Evolutionary conservation across 2,888 invertebrate genomes (phyloP).

Genomic region (Drosophila atripex): DNA sequence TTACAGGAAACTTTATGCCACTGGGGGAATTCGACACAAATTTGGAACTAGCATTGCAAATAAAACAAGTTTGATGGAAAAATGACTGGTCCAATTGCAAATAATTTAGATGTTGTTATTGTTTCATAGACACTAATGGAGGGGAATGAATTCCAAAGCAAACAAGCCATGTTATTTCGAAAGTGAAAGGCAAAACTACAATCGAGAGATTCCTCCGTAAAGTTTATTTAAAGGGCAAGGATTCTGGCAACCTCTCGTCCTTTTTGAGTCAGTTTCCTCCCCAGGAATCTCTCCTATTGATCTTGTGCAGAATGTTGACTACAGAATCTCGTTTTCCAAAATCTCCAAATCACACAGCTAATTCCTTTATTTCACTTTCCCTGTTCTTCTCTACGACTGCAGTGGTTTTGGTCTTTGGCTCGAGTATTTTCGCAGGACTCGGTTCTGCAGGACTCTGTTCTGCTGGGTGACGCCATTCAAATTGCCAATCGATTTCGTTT

Average conservation of each 20-base stretch:
- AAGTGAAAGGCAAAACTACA: neutral
- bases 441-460: slow-evolving; percentile 14
- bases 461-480: slow-evolving; percentile 54
- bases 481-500: slow-evolving; percentile 67
- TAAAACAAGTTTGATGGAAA: slow-evolving; percentile 8
- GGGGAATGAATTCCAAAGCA: slow-evolving; percentile 6
- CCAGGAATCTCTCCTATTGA: neutral
- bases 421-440: slow-evolving; percentile 16
- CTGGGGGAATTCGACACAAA: slow-evolving; percentile 13
- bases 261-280: neutral
- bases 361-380: slow-evolving; percentile 8
- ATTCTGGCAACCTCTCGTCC: too few species aligned
- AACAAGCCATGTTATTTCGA: neutral
- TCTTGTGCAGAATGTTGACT: slow-evolving; percentile 2
- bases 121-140: slow-evolving; percentile 6
- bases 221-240: too few species aligned
- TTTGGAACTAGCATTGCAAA: slow-evolving; percentile 8
- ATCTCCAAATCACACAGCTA: slow-evolving; percentile 14
- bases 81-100: slow-evolving; percentile 12
- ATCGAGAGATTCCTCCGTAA: neutral
- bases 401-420: slow-evolving; percentile 1
- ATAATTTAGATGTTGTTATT: slow-evolving; percentile 5
- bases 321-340: neutral
- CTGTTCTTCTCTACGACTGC: neutral
- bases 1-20: slow-evolving; percentile 24